phyloP scores from a whole-genome alignment of 2,797 vertebrate genomes.

The Pelodytes ibericus region DNA sequence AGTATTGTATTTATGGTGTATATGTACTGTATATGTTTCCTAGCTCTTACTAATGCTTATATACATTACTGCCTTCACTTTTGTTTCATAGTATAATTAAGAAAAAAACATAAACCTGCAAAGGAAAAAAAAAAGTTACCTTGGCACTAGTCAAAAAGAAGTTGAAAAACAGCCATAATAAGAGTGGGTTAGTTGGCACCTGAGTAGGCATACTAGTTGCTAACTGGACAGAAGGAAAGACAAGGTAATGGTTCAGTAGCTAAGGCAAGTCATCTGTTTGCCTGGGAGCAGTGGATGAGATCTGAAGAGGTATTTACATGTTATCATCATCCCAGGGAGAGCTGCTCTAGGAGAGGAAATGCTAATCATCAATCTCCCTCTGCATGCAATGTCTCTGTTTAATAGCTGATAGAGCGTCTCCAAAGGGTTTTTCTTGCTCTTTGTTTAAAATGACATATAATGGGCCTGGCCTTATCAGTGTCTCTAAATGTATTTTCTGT shows the following conservation, averaged over 20 bases:
- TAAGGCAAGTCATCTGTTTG: constrained; percentile 75
- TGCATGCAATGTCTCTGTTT: constrained; percentile 88
- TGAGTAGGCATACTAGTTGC: constrained; percentile 23
- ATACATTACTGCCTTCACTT: too few species aligned
- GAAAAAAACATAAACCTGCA: too few species aligned
- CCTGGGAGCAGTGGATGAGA: constrained; percentile 72
- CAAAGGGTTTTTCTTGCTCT: constrained; percentile 86
- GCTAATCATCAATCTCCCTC: constrained; percentile 92
- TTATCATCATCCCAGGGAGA: constrained; percentile 79
- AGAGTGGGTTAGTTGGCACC: not conserved
- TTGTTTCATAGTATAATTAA: too few species aligned
- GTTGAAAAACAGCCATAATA: not conserved
- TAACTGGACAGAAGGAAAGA: constrained; percentile 67
- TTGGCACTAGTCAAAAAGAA: not conserved
- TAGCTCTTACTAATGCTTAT: too few species aligned
- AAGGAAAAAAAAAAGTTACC: too few species aligned
- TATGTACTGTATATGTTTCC: too few species aligned
- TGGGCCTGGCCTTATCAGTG: constrained; percentile 91
- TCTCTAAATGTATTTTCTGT: constrained; percentile 85
- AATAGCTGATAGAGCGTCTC: constrained; percentile 95
- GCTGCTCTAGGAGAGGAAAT: constrained; percentile 79
- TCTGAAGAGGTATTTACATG: constrained; percentile 68
- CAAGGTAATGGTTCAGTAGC: constrained; percentile 76
- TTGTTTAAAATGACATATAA: constrained; percentile 98
- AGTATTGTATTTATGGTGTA: too few species aligned